Percentiles rank a stretch among this genome's conserved stretches.
Evolutionary conservation across 2,888 invertebrate genomes (phyloP).

Genomic region (Gymnoscelis rufifasciata): DNA sequence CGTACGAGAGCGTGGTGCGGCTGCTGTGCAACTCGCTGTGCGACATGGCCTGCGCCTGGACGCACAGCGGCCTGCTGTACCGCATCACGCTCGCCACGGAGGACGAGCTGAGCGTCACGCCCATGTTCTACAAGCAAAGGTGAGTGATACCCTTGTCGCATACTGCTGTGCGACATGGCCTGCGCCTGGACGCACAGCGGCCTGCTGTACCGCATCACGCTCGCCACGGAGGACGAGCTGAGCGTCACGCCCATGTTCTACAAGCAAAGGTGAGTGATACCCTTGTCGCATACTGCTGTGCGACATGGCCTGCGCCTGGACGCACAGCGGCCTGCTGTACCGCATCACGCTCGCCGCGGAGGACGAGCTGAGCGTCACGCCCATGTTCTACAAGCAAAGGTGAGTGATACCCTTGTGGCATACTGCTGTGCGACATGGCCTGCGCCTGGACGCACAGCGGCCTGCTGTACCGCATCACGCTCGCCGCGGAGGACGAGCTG

Average conservation of each 20-base stretch:
- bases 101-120: slow-evolving; percentile 47
- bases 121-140: slow-evolving; percentile 61
- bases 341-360: slow-evolving; percentile 51
- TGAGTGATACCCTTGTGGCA: slow-evolving; percentile 22
- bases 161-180: slow-evolving; percentile 47
- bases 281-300: slow-evolving; percentile 26
- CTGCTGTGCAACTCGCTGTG: slow-evolving; percentile 50
- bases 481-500: slow-evolving; percentile 53
- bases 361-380: slow-evolving; percentile 47
- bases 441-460: slow-evolving; percentile 56
- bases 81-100: slow-evolving; percentile 51
- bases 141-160: slow-evolving; percentile 22
- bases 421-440: slow-evolving; percentile 47
- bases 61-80: slow-evolving; percentile 51
- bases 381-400: slow-evolving; percentile 61
- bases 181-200: slow-evolving; percentile 56
- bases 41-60: slow-evolving; percentile 57
- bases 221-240: slow-evolving; percentile 53
- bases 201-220: slow-evolving; percentile 50
- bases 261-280: slow-evolving; percentile 53
- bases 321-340: slow-evolving; percentile 51
- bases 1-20: slow-evolving; percentile 43
- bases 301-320: slow-evolving; percentile 57
- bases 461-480: slow-evolving; percentile 50
- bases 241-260: slow-evolving; percentile 48